Base-by-base conservation (phyloP, 2,888 invertebrate species). In the Noctua pronuba region DNA sequence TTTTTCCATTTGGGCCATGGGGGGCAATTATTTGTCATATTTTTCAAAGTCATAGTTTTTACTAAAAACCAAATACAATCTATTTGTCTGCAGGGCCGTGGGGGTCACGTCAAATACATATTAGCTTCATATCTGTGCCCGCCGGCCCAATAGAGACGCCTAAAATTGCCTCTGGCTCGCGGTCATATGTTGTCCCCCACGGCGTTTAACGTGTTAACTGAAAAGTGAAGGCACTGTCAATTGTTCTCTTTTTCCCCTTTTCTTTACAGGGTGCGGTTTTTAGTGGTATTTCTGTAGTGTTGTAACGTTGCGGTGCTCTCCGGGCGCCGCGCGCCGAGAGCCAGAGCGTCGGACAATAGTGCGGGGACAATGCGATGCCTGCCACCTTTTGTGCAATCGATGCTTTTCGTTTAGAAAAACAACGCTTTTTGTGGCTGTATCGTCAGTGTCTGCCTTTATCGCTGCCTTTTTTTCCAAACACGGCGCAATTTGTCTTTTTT, bases 311-410 rank as follows among this genome's bases (percentile, higher is more conserved):
- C 35, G 58, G 18, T 6, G 4, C 21, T 58, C 49, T 60, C 31
- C 49, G 79, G 75, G 75, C 68, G 72, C 66, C 60, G 79, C 73
- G 75, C 68, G 72, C 66, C 60, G 75, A 18, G 77, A 84, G 75
- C 73, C 44, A 80, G 83, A 65, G 77, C 73, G 74, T 76, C 41
- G 66, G 76, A 88, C 83, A 88, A 88, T 85, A 85, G 87, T 83
- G 85, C 38, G 70, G 69, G 74, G 82, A 88, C 87, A 88, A 88
- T 77, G 71, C 72, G 67, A 31, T 70, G 72, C 65, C 77, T 68
- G 75, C 78, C 75, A 80, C 85, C 84, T 88, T 87, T 84, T 84
- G 84, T 80, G 70, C 73, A 24, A 75, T 82, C 84, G 68, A 82
- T 86, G 75, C 65, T 68, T 79, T 58, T 73, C 44, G 77, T 78